phyloP scores from a whole-genome alignment of 2,888 invertebrate species.

The Lasioglossum figueresi region DNA sequence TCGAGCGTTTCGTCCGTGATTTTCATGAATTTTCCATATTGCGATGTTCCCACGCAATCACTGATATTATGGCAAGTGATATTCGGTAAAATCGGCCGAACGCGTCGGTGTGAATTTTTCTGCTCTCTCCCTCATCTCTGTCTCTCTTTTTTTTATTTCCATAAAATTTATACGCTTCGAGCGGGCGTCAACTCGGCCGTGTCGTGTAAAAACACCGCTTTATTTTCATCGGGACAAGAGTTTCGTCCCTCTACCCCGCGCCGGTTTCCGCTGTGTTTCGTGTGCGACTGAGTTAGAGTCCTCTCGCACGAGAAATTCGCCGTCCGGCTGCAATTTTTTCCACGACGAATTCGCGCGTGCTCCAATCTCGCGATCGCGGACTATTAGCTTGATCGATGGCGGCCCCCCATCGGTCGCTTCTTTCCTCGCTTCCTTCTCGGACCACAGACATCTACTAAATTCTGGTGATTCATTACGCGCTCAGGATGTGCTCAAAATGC shows the following conservation, averaged over 20 bases:
- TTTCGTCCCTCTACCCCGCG: background rate
- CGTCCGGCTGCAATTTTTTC: background rate
- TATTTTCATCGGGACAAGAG: conserved; percentile 28
- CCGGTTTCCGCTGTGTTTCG: background rate
- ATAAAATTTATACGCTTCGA: conserved; percentile 31
- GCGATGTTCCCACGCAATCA: conserved; percentile 49
- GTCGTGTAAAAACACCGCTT: conserved; percentile 29
- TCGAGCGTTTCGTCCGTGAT: conserved; percentile 18
- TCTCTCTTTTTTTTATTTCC: background rate
- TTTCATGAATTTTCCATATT: conserved; percentile 57
- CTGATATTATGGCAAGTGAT: conserved; percentile 52
- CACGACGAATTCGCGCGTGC: background rate
- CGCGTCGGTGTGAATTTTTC: conserved; percentile 15
- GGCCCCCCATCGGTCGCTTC: background rate
- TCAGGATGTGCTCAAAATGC: background rate
- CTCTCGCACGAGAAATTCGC: background rate
- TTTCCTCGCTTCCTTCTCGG: background rate
- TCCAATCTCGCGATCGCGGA: background rate
- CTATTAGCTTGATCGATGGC: background rate
- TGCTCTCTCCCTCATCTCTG: background rate
- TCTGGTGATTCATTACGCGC: background rate
- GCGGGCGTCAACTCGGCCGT: conserved; percentile 10
- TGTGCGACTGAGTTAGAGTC: background rate
- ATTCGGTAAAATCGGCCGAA: conserved; percentile 22
- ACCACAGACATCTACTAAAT: background rate